These are phyloP conservation scores for Lophotriccus pileatus DNA, from an alignment of 2,797 vertebrate species.

Conservation along the genomic window DNA sequence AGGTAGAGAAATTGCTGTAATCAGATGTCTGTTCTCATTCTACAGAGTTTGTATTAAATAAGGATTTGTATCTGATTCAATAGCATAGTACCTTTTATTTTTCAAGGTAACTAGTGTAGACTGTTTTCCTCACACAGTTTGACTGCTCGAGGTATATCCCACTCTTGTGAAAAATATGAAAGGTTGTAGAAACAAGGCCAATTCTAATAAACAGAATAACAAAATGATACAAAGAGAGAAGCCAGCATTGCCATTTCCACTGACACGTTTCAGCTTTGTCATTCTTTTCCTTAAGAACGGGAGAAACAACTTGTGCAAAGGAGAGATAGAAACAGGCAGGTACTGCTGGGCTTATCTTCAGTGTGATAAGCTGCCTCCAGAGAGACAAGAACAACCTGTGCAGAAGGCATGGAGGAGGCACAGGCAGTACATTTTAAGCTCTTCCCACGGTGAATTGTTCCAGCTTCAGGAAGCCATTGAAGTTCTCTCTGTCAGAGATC, in stretches of 20 bases:
- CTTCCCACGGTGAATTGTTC: not conserved
- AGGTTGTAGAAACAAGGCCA: slow-evolving; percentile 5
- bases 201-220: not conserved
- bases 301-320: slow-evolving; percentile 6
- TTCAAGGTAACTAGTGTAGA: not conserved
- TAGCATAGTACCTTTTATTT: not conserved
- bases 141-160: not conserved
- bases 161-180: not conserved
- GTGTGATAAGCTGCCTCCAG: slow-evolving; percentile 27
- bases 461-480: not conserved
- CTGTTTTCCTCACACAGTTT: not conserved
- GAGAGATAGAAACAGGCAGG: slow-evolving; percentile 15
- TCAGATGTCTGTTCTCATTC: not conserved
- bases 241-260: slow-evolving; percentile 1
- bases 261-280: slow-evolving; percentile 1
- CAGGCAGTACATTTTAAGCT: not conserved
- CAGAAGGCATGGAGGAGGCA: not conserved
- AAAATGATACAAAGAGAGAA: not conserved
- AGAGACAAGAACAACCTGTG: not conserved
- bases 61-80: slow-evolving; percentile 4
- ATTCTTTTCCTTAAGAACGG: not conserved
- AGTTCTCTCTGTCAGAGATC: not conserved
- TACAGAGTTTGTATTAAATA: slow-evolving; percentile 24
- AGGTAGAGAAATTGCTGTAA: not conserved
- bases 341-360: slow-evolving; percentile 16